Evolutionary conservation across 2,888 invertebrate genomes (phyloP).

Genomic region (Drepanosiphum platanoidis): DNA sequence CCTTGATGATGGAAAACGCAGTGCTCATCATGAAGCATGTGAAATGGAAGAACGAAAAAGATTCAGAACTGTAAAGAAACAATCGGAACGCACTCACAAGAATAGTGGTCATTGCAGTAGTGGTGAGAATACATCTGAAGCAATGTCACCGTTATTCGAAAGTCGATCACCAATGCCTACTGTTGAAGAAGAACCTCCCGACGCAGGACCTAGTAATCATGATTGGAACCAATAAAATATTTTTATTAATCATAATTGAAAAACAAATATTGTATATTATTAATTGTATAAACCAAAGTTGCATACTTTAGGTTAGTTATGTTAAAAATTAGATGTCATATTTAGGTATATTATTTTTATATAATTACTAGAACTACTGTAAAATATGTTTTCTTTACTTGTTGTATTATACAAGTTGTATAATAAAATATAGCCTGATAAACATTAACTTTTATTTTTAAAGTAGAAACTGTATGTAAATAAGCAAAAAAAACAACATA

Average conservation of each 20-base stretch:
- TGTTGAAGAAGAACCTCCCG: slow-evolving; percentile 59
- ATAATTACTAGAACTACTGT: slow-evolving; percentile 49
- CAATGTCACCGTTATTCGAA: slow-evolving; percentile 62
- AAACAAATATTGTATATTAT: slow-evolving; percentile 47
- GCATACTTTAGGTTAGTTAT: slow-evolving; percentile 43
- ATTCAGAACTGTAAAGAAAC: slow-evolving; percentile 62
- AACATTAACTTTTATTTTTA: slow-evolving; percentile 47
- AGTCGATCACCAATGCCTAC: slow-evolving; percentile 60
- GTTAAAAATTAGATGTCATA: slow-evolving; percentile 48
- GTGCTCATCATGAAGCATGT: slow-evolving; percentile 62
- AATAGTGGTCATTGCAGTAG: slow-evolving; percentile 63
- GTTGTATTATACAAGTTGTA: slow-evolving; percentile 59
- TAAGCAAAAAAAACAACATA: neutral
- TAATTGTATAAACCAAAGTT: slow-evolving; percentile 55
- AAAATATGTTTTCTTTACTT: slow-evolving; percentile 46
- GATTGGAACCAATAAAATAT: slow-evolving; percentile 57
- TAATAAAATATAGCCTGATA: slow-evolving; percentile 56
- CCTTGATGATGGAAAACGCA: slow-evolving; percentile 61
- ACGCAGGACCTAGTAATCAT: slow-evolving; percentile 59
- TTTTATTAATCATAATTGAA: slow-evolving; percentile 17
- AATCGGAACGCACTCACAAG: slow-evolving; percentile 60
- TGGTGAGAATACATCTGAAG: slow-evolving; percentile 63
- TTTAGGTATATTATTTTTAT: slow-evolving; percentile 59
- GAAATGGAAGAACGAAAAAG: slow-evolving; percentile 63
- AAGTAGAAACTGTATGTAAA: slow-evolving; percentile 27